Evolutionary conservation across 2,113 vertebrate genomes (phyloP), one percentile per base, ranked within the genome.

Genomic region (Albula glossodonta): DNA sequence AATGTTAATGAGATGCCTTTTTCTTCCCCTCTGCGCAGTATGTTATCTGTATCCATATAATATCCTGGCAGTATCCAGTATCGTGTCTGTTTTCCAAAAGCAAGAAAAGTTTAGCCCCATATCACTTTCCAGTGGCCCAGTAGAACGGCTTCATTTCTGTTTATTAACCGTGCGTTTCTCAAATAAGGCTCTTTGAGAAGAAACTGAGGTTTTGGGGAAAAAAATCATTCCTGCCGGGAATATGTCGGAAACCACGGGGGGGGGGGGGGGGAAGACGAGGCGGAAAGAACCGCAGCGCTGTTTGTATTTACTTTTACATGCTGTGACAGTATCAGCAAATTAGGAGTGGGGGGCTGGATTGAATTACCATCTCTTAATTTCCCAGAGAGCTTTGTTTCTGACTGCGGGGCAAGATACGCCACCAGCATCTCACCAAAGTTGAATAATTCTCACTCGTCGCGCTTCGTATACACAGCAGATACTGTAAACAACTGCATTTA

Each of bases 11-110:
- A 81, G 51, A 53, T 56, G 52, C 66, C 51, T 83, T 66, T 22
- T 56, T 52, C 31, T 41, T 41, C 31, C 31, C 31, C 22, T n/a
- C 82, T 83, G 52, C 51, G 1, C 80, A 0, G 85, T 77, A 81
- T 51, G 78, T 86, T 83, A 78, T 83, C 78, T 81, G 83, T 25
- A 81, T 52, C 22, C 51, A 63, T 77, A 86, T 77, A 86, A 86
- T 86, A 83, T 82, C 78, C 74, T 82, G 41, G 66, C 66, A 77
- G 77, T 74, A 83, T 83, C 7, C 41, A 78, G 56, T 51, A 56
- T 79, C 22, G 13, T 77, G 80, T 86, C 85, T 19, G 10, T 57
- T 56, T 86, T 41, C 31, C 31, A 52, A 83, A 78, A 80, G 51
- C 51, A 60, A 82, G 6, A n/a, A 5, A 17, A 63, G 8, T 57